A percentile compares a stretch with the other conserved stretches of the same genome.
Conservation (phyloP, 1,140 invertebrate genomes). For the Heliconius nattereri region DNA sequence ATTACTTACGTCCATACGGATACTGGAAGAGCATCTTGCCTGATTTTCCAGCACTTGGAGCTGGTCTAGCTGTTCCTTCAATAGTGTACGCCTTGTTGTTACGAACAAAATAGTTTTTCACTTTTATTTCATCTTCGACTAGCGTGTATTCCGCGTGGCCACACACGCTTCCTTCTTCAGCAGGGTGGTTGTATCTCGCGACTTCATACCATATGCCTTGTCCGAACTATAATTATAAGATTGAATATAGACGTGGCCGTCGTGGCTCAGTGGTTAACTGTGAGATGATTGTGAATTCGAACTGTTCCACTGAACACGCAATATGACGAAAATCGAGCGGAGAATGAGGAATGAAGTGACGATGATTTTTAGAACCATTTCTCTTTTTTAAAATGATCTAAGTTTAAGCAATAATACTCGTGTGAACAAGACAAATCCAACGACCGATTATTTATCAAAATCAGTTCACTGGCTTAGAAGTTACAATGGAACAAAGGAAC, state of each 20-base stretch:
- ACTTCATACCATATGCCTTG: conserved; percentile 64
- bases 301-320: no score
- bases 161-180: conserved; percentile 53
- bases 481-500: no score
- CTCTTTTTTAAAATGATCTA: no score
- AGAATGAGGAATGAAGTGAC: no score
- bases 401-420: no score
- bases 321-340: no score
- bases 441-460: no score
- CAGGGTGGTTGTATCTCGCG: conserved; percentile 48
- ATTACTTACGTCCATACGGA: not conserved
- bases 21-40: conserved; percentile 47
- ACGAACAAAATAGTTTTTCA: conserved; percentile 57
- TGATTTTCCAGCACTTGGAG: conserved; percentile 45
- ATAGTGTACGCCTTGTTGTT: conserved; percentile 50
- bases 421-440: no score
- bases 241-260: not conserved
- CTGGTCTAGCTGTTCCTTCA: conserved; percentile 53
- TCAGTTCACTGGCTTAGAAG: no score
- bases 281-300: no score
- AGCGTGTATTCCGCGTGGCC: conserved; percentile 54
- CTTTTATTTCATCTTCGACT: conserved; percentile 51
- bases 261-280: no score
- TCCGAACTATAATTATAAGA: conserved; percentile 44
- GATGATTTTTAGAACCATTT: no score